Evolutionary conservation across 2,113 vertebrate species (phyloP).

Genomic region (Syngnathus scovelli): DNA sequence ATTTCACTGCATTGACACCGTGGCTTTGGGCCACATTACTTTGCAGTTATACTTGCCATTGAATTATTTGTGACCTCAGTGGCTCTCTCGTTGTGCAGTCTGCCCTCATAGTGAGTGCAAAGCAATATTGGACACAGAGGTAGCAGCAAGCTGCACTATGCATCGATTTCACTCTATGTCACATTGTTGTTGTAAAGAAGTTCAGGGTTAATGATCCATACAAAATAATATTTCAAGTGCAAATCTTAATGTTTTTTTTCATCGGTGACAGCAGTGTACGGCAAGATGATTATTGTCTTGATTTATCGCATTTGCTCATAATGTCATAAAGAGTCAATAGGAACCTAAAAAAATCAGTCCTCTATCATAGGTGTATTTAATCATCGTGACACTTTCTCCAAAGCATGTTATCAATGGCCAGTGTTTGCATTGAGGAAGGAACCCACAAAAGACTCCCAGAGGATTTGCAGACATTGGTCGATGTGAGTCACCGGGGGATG

Average conservation of each 20-base stretch:
- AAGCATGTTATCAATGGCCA: slow-evolving; percentile 36
- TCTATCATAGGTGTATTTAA: slow-evolving; percentile 39
- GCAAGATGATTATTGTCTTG: slow-evolving; percentile 9
- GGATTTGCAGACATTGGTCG: slow-evolving; percentile 54
- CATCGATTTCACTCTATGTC: slow-evolving; percentile 54
- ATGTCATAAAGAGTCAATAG: slow-evolving; percentile 19
- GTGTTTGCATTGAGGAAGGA: slow-evolving; percentile 56
- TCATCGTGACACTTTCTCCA: slow-evolving; percentile 36
- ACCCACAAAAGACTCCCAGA: slow-evolving; percentile 57
- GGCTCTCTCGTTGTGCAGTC: slow-evolving; percentile 38
- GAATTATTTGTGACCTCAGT: slow-evolving; percentile 45
- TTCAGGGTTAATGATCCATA: slow-evolving; percentile 9
- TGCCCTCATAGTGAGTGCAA: slow-evolving; percentile 33
- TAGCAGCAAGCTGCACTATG: slow-evolving; percentile 35
- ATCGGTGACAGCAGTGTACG: neutral
- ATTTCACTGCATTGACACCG: slow-evolving; percentile 15
- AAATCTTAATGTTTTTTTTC: neutral
- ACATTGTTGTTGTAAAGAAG: slow-evolving; percentile 28
- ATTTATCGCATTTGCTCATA: slow-evolving; percentile 10
- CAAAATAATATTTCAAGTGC: slow-evolving; percentile 7
- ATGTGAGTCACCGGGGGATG: slow-evolving; percentile 42
- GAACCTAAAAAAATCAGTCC: slow-evolving; percentile 18
- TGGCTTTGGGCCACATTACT: slow-evolving; percentile 23
- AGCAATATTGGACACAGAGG: slow-evolving; percentile 47
- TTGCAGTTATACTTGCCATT: slow-evolving; percentile 30